These are phyloP conservation scores for Siphlonurus alternatus DNA, from an alignment of 2,888 invertebrate genomes.

Conservation along the genomic window DNA sequence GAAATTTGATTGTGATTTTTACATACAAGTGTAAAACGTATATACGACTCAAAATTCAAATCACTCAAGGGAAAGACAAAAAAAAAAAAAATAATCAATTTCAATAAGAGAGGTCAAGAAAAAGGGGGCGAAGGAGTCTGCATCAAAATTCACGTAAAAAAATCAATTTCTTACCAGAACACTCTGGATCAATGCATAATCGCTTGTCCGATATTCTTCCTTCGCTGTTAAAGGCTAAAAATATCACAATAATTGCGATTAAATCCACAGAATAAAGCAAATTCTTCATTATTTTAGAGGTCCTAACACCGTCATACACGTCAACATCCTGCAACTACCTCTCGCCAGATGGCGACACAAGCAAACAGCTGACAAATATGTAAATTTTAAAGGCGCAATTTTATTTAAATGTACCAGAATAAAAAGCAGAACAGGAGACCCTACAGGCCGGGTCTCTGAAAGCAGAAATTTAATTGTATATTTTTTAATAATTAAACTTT, in stretches of 20 bases:
- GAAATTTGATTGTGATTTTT: no score
- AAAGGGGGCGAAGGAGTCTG: not conserved
- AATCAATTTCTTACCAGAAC: slow-evolving; percentile 39
- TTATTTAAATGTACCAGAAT: no score
- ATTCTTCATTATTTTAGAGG: not conserved
- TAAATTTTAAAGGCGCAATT: not conserved
- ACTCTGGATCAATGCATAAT: slow-evolving; percentile 50
- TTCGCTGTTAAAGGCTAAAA: not conserved
- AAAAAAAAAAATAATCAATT: no score
- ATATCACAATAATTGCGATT: not conserved
- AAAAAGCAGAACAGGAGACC: no score
- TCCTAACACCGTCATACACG: not conserved
- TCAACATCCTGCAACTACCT: slow-evolving; percentile 1
- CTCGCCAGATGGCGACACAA: not conserved
- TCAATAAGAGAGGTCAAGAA: no score
- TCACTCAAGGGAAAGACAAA: no score
- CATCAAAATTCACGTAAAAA: not conserved
- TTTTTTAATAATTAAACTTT: no score
- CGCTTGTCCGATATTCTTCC: slow-evolving; percentile 42
- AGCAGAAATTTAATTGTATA: no score
- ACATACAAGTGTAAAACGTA: no score
- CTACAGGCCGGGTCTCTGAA: no score
- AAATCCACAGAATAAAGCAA: not conserved
- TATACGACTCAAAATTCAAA: no score
- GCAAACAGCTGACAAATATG: not conserved